Evolutionary conservation across 2,888 invertebrate species (phyloP), one percentile per base, ranked within the genome.

Genomic region (Sinopyrophorus schimmeli): DNA sequence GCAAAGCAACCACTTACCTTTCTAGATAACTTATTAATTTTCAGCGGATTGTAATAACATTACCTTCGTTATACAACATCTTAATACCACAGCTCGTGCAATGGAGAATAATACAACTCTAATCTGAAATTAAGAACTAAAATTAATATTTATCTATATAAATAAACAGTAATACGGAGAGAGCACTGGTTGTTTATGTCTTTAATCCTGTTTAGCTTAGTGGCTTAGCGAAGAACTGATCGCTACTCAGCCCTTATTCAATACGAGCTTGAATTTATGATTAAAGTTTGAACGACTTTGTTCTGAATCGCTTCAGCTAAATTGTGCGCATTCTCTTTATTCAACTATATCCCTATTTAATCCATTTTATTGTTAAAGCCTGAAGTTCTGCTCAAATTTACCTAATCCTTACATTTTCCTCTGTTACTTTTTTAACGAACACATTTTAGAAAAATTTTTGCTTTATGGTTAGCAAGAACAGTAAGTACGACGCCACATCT

Each of bases 281-380:
- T 67, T 65, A 65, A 70, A 70, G 66, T 70, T 70, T 65, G 64
- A 67, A 68, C 62, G 69, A 69, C 68, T 68, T 65, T 66, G 68
- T 69, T 68, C 67, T 61, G 63, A 70, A 68, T 70, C 68, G 65
- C 68, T 70, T 67, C 65, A 56, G 62, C 66, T 64, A 68, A 70
- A 70, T 69, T 69, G 69, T 69, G 67, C 64, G 66, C 68, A 68
- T 68, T 69, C 69, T 67, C 69, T 67, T 69, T 67, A 69, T 67
- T 68, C 67, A 63, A 65, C 65, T 67, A 64, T 64, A 67, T 65
- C 64, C 67, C 60, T 62, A 61, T 68, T 68, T 70, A 69, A 69
- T 69, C 68, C 66, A 64, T 61, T 68, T 69, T 66, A 69, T 67
- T 66, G 68, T 67, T 69, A 70, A 68, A 66, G 69, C 68, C 64